These are phyloP conservation scores for Rhynchophorus ferrugineus DNA, from an alignment of 1,140 invertebrate genomes.

Conservation along the genomic window DNA sequence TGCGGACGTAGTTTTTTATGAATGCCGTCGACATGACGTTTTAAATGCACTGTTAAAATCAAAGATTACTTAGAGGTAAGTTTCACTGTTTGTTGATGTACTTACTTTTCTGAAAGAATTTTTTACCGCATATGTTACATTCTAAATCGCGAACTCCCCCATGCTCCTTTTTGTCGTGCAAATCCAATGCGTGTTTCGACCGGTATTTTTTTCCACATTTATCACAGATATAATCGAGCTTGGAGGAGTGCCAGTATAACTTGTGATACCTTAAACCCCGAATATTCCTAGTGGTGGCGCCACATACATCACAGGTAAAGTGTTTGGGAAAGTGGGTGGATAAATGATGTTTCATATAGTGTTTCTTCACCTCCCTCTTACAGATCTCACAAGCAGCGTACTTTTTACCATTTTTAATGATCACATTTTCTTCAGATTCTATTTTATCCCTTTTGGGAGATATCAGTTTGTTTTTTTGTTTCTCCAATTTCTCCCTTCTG, in stretches of 20 bases:
- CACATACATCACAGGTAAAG: slow-evolving; percentile 19
- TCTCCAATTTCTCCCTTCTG: slow-evolving; percentile 3
- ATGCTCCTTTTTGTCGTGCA: slow-evolving; percentile 18
- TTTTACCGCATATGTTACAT: slow-evolving; percentile 18
- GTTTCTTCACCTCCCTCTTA: slow-evolving; percentile 16
- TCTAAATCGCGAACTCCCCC: slow-evolving; percentile 12
- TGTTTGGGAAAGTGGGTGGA: slow-evolving; percentile 28
- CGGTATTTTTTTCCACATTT: slow-evolving; percentile 18
- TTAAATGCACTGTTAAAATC: slow-evolving; percentile 14
- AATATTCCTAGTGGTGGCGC: slow-evolving; percentile 15
- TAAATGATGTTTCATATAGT: slow-evolving; percentile 21
- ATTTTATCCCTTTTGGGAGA: slow-evolving; percentile 9
- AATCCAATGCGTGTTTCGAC: slow-evolving; percentile 8
- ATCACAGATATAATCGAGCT: slow-evolving; percentile 14
- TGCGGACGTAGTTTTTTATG: slow-evolving; percentile 39
- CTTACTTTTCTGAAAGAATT: slow-evolving; percentile 17
- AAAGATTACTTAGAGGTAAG: neutral
- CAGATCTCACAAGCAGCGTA: slow-evolving; percentile 24
- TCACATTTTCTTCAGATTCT: slow-evolving; percentile 10
- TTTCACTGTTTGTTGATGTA: too few relatives aligned
- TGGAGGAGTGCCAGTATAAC: slow-evolving; percentile 14
- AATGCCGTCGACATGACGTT: slow-evolving; percentile 15
- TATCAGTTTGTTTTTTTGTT: neutral
- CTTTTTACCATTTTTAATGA: slow-evolving; percentile 24
- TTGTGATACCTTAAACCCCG: slow-evolving; percentile 18